phyloP scores from a whole-genome alignment of 2,113 vertebrate genomes.

The Charadrius vociferus region DNA sequence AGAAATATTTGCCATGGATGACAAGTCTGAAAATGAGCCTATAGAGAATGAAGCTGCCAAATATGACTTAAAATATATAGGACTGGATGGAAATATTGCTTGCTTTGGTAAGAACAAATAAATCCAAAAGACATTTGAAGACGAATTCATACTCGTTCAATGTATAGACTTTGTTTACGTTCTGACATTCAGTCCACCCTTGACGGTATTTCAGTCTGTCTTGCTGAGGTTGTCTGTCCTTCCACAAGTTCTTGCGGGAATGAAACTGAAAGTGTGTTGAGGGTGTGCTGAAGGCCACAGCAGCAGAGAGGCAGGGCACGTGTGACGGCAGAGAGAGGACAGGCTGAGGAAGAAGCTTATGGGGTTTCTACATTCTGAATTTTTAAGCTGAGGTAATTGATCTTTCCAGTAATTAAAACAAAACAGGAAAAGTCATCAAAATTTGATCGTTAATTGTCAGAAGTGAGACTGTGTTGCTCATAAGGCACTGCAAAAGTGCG shows the following conservation, averaged over 20 bases:
- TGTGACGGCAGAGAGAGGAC: neutral
- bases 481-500: neutral
- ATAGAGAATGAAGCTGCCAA: conserved; percentile 93
- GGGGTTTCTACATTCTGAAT: neutral
- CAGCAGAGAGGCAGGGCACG: neutral
- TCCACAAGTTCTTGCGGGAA: neutral
- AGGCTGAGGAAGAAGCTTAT: neutral
- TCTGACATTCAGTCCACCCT: neutral
- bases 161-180: neutral
- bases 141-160: neutral
- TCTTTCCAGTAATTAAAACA: neutral
- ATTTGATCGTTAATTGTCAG: neutral
- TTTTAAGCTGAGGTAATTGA: neutral
- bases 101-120: conserved; percentile 89
- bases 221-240: neutral
- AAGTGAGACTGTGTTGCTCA: neutral
- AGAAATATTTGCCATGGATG: conserved; percentile 95
- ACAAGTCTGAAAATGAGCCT: conserved; percentile 92
- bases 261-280: neutral
- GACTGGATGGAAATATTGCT: conserved; percentile 97
- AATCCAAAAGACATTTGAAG: neutral
- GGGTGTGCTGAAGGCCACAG: neutral
- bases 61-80: conserved; percentile 96
- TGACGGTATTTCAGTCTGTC: neutral
- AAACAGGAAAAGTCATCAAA: neutral